A percentile compares a stretch with the other conserved stretches of the same genome.
Evolutionary conservation across 2,888 invertebrate species (phyloP).

Genomic region (Drosophila longiperda): DNA sequence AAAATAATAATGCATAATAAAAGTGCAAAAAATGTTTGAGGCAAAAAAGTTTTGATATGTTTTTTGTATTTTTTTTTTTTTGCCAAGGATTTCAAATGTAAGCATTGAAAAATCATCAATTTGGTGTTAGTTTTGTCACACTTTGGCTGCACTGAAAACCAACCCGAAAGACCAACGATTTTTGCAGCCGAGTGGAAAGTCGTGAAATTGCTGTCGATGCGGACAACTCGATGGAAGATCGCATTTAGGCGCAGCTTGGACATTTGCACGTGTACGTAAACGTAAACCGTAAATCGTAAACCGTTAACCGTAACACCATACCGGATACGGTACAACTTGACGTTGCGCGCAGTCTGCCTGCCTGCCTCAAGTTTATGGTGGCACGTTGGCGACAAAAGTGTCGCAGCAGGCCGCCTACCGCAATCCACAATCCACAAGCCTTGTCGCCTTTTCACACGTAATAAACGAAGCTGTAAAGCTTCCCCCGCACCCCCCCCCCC

Average conservation of each 20-base stretch:
- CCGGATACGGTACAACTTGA: neutral
- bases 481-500: neutral
- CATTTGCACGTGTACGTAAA: conserved; percentile 56
- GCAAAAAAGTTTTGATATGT: conserved; percentile 20
- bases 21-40: conserved; percentile 22
- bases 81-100: conserved; percentile 2
- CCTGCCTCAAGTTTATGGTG: conserved; percentile 61
- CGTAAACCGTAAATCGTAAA: neutral
- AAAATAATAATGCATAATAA: neutral
- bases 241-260: conserved; percentile 62
- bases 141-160: conserved; percentile 19
- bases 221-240: conserved; percentile 22
- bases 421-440: conserved; percentile 28
- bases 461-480: conserved; percentile 77
- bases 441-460: conserved; percentile 73
- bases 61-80: conserved; percentile 11
- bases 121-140: conserved; percentile 15
- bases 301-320: too few relatives aligned
- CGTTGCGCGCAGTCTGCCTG: conserved; percentile 1
- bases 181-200: conserved; percentile 40
- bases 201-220: conserved; percentile 35
- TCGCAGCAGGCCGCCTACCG: conserved; percentile 59
- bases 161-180: conserved; percentile 25
- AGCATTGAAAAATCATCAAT: neutral
- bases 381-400: conserved; percentile 45